Percentiles rank a stretch among this genome's conserved stretches.
Evolutionary conservation across 2,113 vertebrate species (phyloP).

Genomic region (Campylomormyrus tamandua): DNA sequence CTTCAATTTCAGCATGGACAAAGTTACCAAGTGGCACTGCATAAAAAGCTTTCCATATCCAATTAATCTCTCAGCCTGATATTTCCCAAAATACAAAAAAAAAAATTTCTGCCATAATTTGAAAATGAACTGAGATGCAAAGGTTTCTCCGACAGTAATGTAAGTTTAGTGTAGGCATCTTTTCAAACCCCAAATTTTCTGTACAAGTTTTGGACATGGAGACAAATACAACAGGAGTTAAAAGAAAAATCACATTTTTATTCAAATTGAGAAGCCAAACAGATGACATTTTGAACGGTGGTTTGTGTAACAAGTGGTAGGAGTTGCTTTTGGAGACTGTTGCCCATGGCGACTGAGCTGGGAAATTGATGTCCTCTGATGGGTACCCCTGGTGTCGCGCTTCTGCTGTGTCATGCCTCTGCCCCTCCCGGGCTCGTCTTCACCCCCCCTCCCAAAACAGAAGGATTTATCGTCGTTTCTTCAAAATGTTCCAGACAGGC

Average conservation of each 20-base stretch:
- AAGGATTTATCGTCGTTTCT: conserved; percentile 47
- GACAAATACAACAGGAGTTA: background rate
- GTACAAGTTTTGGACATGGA: background rate
- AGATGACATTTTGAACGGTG: background rate
- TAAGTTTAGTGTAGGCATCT: background rate
- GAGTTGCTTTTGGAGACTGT: background rate
- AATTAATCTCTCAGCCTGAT: background rate
- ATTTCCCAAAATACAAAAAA: background rate
- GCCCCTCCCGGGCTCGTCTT: conserved; percentile 37
- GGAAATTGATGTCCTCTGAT: conserved; percentile 47
- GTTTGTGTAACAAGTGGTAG: background rate
- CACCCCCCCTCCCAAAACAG: background rate
- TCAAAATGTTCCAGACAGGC: conserved; percentile 37
- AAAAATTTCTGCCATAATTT: background rate
- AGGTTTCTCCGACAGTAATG: background rate
- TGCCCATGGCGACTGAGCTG: background rate
- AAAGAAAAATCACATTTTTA: background rate
- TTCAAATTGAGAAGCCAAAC: background rate
- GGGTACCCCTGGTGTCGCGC: conserved; percentile 35
- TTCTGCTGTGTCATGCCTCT: conserved; percentile 53
- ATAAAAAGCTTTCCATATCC: background rate
- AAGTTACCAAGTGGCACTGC: background rate
- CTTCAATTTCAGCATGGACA: background rate
- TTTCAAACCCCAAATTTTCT: background rate
- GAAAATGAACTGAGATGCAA: background rate